phyloP scores from a whole-genome alignment of 2,888 invertebrate genomes.

The Plusia festucae region DNA sequence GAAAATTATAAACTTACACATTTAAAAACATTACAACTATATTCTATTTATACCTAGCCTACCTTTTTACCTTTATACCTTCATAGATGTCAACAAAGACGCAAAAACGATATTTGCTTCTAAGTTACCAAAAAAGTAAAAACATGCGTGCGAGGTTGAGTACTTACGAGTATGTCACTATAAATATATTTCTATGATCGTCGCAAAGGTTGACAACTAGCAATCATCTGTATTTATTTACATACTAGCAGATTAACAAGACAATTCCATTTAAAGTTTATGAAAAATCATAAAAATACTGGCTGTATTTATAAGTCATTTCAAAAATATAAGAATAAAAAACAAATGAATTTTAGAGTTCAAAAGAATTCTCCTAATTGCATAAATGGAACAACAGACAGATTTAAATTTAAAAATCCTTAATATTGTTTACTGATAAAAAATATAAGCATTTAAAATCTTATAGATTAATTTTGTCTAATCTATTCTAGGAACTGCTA shows the following conservation, averaged over 20 bases:
- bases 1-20: not conserved
- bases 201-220: constrained; percentile 3
- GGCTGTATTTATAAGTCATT: not conserved
- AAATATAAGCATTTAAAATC: constrained; percentile 23
- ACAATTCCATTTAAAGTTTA: constrained; percentile 1
- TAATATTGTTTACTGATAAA: constrained; percentile 2
- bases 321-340: too few species aligned
- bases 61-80: not conserved
- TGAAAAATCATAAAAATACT: not conserved
- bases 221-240: not conserved
- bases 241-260: not conserved
- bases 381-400: not conserved
- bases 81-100: not conserved
- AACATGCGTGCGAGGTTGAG: not conserved
- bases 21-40: not conserved
- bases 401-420: not conserved
- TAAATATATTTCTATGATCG: constrained; percentile 1
- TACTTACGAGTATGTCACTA: constrained; percentile 6
- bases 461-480: constrained; percentile 28
- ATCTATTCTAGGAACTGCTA: constrained; percentile 63
- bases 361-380: not conserved
- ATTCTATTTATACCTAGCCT: too few species aligned
- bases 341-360: not conserved
- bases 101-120: not conserved
- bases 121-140: not conserved